These are phyloP conservation scores for Rhipidura dahli DNA, from an alignment of 2,113 vertebrate genomes.

Conservation along the genomic window DNA sequence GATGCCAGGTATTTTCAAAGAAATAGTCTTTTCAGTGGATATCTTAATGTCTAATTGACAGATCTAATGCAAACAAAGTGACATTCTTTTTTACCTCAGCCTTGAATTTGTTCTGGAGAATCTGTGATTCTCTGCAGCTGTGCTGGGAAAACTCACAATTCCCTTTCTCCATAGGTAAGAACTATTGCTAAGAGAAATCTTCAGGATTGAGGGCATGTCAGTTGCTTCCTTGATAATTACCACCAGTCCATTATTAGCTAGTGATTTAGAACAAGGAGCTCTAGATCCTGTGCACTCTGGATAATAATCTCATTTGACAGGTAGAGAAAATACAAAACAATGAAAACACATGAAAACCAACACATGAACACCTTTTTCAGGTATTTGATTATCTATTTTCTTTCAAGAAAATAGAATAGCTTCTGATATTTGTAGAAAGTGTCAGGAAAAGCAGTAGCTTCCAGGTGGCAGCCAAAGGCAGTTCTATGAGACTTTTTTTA, in stretches of 20 bases:
- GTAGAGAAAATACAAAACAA: background rate
- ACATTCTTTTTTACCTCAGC: background rate
- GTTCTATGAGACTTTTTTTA: background rate
- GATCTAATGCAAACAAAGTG: background rate
- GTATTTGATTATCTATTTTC: background rate
- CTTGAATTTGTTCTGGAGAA: background rate
- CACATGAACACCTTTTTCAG: background rate
- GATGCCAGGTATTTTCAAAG: background rate
- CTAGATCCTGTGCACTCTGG: background rate
- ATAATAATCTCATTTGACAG: background rate
- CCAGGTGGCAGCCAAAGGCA: background rate
- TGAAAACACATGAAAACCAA: background rate
- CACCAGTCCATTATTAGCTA: background rate
- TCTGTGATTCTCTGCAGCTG: background rate
- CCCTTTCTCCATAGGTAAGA: background rate
- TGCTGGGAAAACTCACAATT: background rate
- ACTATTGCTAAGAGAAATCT: background rate
- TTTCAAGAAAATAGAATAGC: background rate
- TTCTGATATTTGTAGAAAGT: background rate
- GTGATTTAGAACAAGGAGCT: background rate
- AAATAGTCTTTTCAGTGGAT: background rate
- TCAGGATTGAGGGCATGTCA: fast-evolving
- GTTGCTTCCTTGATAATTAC: background rate
- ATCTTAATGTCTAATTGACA: background rate
- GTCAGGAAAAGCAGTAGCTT: background rate